Evolutionary conservation across 2,888 invertebrate species (phyloP), one percentile per base, ranked within the genome.

Genomic region (Patella pellucida): DNA sequence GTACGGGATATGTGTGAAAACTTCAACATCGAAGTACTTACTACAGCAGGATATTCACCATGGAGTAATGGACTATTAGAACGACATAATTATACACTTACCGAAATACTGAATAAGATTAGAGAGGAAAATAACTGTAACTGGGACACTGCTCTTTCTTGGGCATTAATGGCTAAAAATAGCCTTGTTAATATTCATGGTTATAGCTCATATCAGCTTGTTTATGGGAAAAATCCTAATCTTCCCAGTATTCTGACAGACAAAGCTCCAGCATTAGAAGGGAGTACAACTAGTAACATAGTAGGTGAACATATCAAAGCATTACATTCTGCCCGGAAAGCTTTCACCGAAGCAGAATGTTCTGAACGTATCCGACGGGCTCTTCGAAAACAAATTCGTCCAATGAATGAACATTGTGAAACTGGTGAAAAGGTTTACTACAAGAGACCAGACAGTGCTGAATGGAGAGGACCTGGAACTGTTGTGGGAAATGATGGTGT

Each of bases 1-100:
- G 71, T 78, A 14, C 41, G 69, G 23, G 78, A 78, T 51, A 78
- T 78, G 75, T 70, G 69, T 69, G 76, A 77, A 68, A 76, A 78
- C 52, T 78, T 78, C 50, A 78, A 76, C 52, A 78, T 77, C 15
- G 52, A 72, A 54, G 15, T 73, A 14, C 56, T 27, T 51, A 72
- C 72, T n/a, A 75, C 75, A 15, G 62, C 75, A 41, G 75, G 41
- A 19, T 71, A 74, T 27, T 72, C 54, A 50, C 75, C 75, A 54
- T 71, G 70, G 71, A 75, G 68, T 62, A 75, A 71, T 19, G 71
- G 71, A 27, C 56, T 67, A 16, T 50, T 71, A 31, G 75, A 75
- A 41, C 19, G 70, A 31, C 75, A 75, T 52, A 73, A 76, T 19
- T 72, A 31, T 51, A 76, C 74, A 50, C 52, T 78, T 16, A 76